phyloP scores from a whole-genome alignment of 2,113 vertebrate species.

The Amphiprion percula region DNA sequence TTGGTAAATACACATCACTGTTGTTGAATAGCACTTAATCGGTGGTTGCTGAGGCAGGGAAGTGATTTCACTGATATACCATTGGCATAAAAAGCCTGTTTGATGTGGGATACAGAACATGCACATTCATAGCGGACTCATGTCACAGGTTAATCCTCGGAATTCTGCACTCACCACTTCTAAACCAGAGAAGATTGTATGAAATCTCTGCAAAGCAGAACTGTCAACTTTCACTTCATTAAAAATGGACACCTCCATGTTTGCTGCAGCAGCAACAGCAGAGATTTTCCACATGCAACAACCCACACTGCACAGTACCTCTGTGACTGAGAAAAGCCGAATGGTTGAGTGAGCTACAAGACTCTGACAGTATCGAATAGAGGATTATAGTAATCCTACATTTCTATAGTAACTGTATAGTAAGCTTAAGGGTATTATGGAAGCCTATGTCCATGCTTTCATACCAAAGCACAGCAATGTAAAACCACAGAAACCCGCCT shows the following conservation, averaged over 20 bases:
- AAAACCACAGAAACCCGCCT: neutral
- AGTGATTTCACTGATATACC: neutral
- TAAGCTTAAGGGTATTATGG: slow-evolving; percentile 23
- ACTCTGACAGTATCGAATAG: slow-evolving; percentile 14
- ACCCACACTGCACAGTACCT: neutral
- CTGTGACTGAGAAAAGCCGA: slow-evolving; percentile 23
- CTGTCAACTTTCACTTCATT: slow-evolving; percentile 17
- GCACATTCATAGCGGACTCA: neutral
- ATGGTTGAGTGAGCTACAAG: slow-evolving; percentile 16
- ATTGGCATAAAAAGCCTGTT: slow-evolving; percentile 1
- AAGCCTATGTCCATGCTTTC: slow-evolving; percentile 18
- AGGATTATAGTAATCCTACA: slow-evolving; percentile 56
- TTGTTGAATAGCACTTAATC: neutral
- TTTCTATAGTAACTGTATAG: slow-evolving; percentile 41
- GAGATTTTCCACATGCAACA: slow-evolving; percentile 24
- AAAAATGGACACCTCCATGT: neutral
- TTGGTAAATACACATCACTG: neutral
- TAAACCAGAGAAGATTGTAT: neutral
- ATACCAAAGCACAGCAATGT: neutral
- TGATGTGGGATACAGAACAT: neutral
- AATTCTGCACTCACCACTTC: neutral
- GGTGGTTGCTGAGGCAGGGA: neutral
- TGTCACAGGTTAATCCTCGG: slow-evolving; percentile 11
- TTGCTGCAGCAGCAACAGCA: neutral
- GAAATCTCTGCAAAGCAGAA: neutral